Evolutionary conservation across 2,888 invertebrate species (phyloP).

Genomic region (Schizaphis graminum): DNA sequence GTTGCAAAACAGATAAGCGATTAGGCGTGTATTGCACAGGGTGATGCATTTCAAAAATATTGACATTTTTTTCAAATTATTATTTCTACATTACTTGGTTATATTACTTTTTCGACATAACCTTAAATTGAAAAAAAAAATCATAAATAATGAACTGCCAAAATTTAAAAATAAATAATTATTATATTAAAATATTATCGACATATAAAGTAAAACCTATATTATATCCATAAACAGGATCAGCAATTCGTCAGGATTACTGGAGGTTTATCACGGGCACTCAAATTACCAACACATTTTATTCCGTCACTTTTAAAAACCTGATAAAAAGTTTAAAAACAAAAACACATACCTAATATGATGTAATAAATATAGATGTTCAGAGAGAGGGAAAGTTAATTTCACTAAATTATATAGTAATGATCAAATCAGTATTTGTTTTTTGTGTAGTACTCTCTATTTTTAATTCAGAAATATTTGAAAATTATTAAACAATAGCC

Average conservation of each 20-base stretch:
- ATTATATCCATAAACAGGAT: background rate
- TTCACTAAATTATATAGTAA: no score
- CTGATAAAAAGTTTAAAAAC: no score
- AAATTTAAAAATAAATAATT: background rate
- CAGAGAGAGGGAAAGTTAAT: no score
- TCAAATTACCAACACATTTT: no score
- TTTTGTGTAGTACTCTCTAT: no score
- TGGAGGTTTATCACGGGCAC: no score
- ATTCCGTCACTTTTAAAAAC: no score
- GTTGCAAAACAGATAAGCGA: background rate
- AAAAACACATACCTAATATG: no score
- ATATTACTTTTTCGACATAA: background rate
- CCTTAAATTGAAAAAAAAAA: background rate
- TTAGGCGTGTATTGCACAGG: background rate
- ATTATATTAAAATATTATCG: background rate
- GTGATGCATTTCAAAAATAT: background rate
- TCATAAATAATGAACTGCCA: background rate
- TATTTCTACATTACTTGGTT: background rate
- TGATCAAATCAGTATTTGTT: no score
- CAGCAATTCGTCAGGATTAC: background rate
- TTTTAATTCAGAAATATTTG: no score
- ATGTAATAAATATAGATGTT: no score
- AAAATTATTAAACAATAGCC: no score
- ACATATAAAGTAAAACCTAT: background rate
- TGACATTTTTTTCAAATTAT: background rate